Base-by-base conservation (phyloP, 23 tunicate species). In the Botrylloides violaceus region DNA sequence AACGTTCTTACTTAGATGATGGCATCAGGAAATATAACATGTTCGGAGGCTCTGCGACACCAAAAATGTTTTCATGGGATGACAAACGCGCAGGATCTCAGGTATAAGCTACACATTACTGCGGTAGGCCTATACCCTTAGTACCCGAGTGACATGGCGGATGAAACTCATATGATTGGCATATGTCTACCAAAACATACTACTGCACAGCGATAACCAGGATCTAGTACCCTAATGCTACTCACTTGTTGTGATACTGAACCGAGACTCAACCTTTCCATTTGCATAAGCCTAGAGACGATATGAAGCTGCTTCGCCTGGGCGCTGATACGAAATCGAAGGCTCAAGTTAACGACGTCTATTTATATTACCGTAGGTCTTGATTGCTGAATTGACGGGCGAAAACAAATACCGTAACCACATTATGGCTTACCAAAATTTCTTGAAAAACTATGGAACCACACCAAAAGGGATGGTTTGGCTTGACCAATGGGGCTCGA, bases 391-490 rank as follows among this genome's bases (percentile, higher is more conserved):
- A 9, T 20, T 95, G 28, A 95, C 99, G 2, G 99, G 99, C 5
- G 74, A 84, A 29, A 79, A 70, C 4, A 76, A 57, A 32, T 95
- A 83, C 60, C 65, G 94, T 53, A 35, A 36, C 7, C 78, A 76
- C 5, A 65, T 95, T 2, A 75, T 33, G 22, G 71, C 76, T 2
- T 95, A 68, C 36, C 74, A 89, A 89, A 79, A 88, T 30, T 68
- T 49, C 34, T 36, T 87, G 50, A 66, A 76, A 57, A 77, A 59
- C 2, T 35, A 49, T 34, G 56, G 62, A 1, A 59, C 78, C 30
- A 95, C 99, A 30, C 99, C 95, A 36, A 49, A 83, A 61, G 99
- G 99, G 28, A 74, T 95, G 73, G 33, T 95, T 66, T 95, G 87
- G 86, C 62, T 83, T 4, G 65, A 80, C 34, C 77, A 75, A 36